These are phyloP conservation scores for Menura novaehollandiae DNA, from an alignment of 2,113 vertebrate genomes.

Conservation along the genomic window DNA sequence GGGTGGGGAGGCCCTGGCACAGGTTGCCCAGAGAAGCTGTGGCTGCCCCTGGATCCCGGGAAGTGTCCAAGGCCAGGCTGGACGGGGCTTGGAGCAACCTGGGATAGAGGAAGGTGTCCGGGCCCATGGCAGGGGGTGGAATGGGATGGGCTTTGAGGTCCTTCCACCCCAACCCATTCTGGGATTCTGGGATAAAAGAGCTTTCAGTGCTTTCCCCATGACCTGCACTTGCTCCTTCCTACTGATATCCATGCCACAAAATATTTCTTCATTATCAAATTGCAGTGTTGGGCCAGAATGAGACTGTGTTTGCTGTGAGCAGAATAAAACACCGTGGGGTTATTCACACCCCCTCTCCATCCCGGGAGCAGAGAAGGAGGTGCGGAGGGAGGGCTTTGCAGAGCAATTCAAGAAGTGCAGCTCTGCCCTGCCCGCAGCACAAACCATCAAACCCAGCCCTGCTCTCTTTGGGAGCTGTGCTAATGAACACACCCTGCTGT, in stretches of 20 bases:
- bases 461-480: background rate
- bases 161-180: background rate
- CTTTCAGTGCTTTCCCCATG: background rate
- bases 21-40: background rate
- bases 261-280: background rate
- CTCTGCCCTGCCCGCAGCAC: background rate
- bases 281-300: accelerated
- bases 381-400: background rate
- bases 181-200: background rate
- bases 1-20: background rate
- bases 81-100: background rate
- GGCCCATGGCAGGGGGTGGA: background rate
- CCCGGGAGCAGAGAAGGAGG: background rate
- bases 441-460: background rate
- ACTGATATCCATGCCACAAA: background rate
- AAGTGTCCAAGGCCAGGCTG: background rate
- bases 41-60: background rate
- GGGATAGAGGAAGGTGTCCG: background rate
- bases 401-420: background rate
- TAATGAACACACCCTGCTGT: background rate
- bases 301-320: background rate
- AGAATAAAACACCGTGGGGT: accelerated
- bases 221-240: background rate
- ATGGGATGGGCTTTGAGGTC: background rate
- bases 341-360: accelerated